phyloP scores from a whole-genome alignment of 2,888 invertebrate species.

The Eupithecia abbreviata region DNA sequence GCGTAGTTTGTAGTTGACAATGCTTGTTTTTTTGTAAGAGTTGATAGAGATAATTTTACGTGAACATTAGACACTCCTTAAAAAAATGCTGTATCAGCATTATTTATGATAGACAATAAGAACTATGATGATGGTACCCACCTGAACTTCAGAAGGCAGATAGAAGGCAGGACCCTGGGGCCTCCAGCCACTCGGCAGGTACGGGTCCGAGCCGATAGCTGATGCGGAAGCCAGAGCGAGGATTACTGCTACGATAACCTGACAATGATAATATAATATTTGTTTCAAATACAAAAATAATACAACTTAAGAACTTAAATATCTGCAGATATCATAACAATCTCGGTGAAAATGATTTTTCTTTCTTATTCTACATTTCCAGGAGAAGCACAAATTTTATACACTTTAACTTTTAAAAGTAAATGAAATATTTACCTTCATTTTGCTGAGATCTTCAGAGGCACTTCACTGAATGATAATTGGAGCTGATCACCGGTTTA shows the following conservation, averaged over 20 bases:
- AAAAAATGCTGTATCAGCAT: no score
- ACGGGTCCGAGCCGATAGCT: conserved; percentile 71
- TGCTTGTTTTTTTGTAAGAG: no score
- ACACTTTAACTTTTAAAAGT: neutral
- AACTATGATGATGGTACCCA: conserved; percentile 35
- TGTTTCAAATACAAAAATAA: no score
- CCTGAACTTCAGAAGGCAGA: conserved; percentile 57
- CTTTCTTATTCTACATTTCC: neutral
- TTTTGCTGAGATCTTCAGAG: conserved; percentile 69
- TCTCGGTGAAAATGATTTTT: neutral
- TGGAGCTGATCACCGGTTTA: conserved; percentile 48
- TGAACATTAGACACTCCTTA: conserved; percentile 37
- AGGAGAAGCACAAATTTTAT: neutral
- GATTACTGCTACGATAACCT: conserved; percentile 63
- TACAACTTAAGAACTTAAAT: no score
- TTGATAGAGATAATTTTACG: conserved; percentile 47
- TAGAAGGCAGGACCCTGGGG: conserved; percentile 73
- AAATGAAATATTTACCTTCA: conserved; percentile 62
- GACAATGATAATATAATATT: conserved; percentile 8
- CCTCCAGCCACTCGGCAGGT: conserved; percentile 76
- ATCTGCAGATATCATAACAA: no score
- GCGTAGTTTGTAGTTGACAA: no score
- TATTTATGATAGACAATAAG: no score
- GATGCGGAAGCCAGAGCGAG: conserved; percentile 62
- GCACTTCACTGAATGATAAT: conserved; percentile 59